These are phyloP conservation scores for Chrosomus eos DNA, from an alignment of 2,797 vertebrate genomes.

Conservation along the genomic window DNA sequence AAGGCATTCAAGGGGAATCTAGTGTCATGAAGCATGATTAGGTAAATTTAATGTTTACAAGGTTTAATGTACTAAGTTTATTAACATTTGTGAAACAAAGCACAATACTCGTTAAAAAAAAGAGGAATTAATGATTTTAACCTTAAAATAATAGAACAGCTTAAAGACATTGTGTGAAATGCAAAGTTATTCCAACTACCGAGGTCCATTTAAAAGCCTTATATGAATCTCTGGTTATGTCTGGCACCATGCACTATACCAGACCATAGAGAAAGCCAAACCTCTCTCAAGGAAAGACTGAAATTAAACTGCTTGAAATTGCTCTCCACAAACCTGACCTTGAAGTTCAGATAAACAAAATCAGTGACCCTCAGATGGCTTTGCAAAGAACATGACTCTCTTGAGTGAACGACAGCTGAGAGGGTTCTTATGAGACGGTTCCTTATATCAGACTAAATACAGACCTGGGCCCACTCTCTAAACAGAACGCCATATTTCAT, in stretches of 20 bases:
- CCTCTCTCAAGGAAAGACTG: conserved; percentile 33
- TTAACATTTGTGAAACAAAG: conserved; percentile 46
- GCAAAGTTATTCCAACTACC: neutral
- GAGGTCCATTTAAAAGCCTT: conserved; percentile 6
- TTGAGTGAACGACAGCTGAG: conserved; percentile 23
- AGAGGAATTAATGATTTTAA: neutral
- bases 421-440: conserved; percentile 38
- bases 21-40: conserved; percentile 68
- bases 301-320: conserved; percentile 51
- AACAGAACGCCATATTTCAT: neutral
- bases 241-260: neutral
- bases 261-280: conserved; percentile 18
- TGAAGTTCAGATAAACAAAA: conserved; percentile 56
- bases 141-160: neutral
- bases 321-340: conserved; percentile 51
- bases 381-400: conserved; percentile 38
- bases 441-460: conserved; percentile 43
- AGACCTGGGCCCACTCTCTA: conserved; percentile 5
- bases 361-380: conserved; percentile 48
- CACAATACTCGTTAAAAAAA: neutral
- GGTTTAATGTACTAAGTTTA: conserved; percentile 47
- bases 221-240: neutral
- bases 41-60: conserved; percentile 62
- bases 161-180: neutral
- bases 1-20: conserved; percentile 66